phyloP scores from a whole-genome alignment of 2,113 vertebrate genomes.

The Hystrix brachyura region DNA sequence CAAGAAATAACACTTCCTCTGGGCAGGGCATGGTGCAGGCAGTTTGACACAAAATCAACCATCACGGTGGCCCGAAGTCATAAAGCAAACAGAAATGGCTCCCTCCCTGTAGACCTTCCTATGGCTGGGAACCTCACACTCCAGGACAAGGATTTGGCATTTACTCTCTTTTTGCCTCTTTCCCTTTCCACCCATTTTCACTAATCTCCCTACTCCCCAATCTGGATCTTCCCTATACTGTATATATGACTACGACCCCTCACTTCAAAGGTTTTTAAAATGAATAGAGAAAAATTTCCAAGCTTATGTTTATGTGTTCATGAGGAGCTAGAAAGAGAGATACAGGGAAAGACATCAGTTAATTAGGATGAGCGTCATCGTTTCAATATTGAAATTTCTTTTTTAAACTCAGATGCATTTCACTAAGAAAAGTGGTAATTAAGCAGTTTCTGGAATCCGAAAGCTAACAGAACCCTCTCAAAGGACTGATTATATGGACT shows the following conservation, averaged over 20 bases:
- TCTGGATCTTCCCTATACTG: neutral
- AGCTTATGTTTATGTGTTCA: neutral
- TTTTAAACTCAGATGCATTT: constrained; percentile 53
- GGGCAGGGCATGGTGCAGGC: no score
- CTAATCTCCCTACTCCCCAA: neutral
- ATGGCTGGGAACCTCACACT: neutral
- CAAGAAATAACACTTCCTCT: neutral
- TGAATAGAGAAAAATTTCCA: neutral
- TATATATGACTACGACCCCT: neutral
- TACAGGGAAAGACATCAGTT: neutral
- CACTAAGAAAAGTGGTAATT: constrained; percentile 57
- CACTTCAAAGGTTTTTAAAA: neutral
- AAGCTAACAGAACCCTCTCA: neutral
- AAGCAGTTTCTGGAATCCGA: constrained; percentile 40
- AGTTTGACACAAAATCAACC: neutral
- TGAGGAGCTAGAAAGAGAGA: neutral
- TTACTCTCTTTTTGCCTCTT: neutral
- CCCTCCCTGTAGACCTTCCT: neutral
- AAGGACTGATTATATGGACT: neutral
- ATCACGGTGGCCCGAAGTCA: no score
- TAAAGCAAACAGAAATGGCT: neutral
- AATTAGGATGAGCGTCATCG: constrained; percentile 49
- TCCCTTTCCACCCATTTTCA: neutral
- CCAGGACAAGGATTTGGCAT: neutral
- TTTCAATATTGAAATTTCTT: constrained; percentile 69